These are phyloP conservation scores for Acrossocheilus wenchowensis DNA, from an alignment of 2,797 vertebrate species.

Conservation along the genomic window DNA sequence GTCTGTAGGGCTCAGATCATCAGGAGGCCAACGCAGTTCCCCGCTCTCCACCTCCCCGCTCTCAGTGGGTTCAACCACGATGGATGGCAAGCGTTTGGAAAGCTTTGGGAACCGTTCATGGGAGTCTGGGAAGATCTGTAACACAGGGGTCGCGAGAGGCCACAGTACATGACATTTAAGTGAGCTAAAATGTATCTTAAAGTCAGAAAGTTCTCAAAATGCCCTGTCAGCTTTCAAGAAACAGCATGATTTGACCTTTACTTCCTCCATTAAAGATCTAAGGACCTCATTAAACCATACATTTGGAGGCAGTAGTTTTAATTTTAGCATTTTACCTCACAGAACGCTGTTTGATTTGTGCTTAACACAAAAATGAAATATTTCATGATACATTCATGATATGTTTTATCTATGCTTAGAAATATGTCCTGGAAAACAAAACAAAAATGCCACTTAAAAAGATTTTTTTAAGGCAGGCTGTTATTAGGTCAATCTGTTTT, in stretches of 20 bases:
- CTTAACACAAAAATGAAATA: background rate
- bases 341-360: background rate
- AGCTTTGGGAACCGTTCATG: conserved; percentile 82
- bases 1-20: conserved; percentile 76
- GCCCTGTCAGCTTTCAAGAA: conserved; percentile 25
- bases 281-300: background rate
- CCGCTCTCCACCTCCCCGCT: conserved; percentile 82
- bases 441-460: background rate
- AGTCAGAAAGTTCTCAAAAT: conserved; percentile 24
- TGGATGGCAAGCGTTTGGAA: conserved; percentile 80
- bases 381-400: background rate
- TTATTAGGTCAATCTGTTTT: background rate
- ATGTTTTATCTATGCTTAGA: background rate
- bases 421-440: background rate
- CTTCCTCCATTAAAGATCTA: background rate
- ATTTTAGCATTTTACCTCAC: background rate
- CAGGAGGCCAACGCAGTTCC: conserved; percentile 83
- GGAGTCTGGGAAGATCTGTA: conserved; percentile 78
- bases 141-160: background rate
- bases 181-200: background rate
- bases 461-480: background rate
- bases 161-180: background rate
- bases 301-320: background rate
- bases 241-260: background rate
- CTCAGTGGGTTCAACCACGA: conserved; percentile 82